phyloP scores from a whole-genome alignment of 2,797 vertebrate species.

The Pseudotriccus pelzelni region DNA sequence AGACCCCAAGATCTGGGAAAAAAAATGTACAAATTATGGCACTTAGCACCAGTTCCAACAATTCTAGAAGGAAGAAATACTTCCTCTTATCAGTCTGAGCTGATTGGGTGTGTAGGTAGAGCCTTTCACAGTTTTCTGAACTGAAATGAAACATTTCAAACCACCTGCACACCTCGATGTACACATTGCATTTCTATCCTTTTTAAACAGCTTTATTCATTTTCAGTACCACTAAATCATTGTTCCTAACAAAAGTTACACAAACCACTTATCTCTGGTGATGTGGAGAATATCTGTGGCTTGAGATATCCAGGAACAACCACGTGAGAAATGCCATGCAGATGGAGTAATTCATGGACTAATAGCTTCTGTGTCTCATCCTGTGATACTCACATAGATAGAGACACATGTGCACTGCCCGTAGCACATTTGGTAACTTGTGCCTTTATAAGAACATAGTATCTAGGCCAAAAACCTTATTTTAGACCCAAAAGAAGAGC shows the following conservation, averaged over 20 bases:
- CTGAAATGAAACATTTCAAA: neutral
- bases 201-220: neutral
- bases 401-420: neutral
- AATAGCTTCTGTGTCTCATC: neutral
- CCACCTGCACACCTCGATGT: neutral
- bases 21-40: neutral
- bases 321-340: neutral
- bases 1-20: too few relatives aligned
- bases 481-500: conserved; percentile 58
- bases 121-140: neutral
- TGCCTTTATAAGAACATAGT: conserved; percentile 61
- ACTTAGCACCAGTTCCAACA: neutral
- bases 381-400: neutral
- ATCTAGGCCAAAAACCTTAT: conserved; percentile 41
- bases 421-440: neutral
- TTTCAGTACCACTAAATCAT: neutral
- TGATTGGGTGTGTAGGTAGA: neutral
- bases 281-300: neutral
- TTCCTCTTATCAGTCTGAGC: neutral
- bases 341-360: neutral
- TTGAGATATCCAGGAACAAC: conserved; percentile 13
- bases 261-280: neutral
- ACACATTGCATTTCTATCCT: neutral
- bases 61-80: neutral
- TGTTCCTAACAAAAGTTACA: neutral